Conservation (phyloP, 2,888 invertebrate genomes). For the Acleris literana region DNA sequence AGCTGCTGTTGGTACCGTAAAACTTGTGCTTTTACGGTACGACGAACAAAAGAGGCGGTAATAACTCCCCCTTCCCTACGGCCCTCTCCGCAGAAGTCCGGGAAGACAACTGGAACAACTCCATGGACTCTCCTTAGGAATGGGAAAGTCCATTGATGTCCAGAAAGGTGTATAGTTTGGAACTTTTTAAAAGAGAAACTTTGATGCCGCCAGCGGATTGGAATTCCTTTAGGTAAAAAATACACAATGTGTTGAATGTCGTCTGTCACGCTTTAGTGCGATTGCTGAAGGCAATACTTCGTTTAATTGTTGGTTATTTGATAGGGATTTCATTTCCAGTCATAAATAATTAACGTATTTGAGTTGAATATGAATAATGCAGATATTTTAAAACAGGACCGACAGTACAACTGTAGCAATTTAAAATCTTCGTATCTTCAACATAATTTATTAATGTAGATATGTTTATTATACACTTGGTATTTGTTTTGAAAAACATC, state of each 20-base stretch:
- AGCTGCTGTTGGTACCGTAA: slow-evolving; percentile 51
- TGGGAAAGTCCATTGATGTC: slow-evolving; percentile 67
- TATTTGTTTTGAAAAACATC: too few species aligned
- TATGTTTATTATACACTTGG: too few species aligned
- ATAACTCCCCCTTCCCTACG: slow-evolving; percentile 60
- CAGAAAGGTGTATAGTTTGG: slow-evolving; percentile 65
- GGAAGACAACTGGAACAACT: slow-evolving; percentile 67
- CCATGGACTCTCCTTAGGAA: slow-evolving; percentile 59
- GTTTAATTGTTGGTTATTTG: too few species aligned
- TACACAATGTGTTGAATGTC: slow-evolving; percentile 15
- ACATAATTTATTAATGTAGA: too few species aligned
- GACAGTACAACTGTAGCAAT: too few species aligned
- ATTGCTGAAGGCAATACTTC: slow-evolving; percentile 1
- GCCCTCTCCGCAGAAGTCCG: slow-evolving; percentile 46
- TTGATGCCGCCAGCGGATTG: slow-evolving; percentile 41
- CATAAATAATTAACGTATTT: too few species aligned
- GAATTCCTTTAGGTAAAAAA: slow-evolving; percentile 37
- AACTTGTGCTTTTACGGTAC: slow-evolving; percentile 69
- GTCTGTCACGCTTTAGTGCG: slow-evolving; percentile 7
- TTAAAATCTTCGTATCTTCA: too few species aligned
- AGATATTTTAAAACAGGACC: too few species aligned
- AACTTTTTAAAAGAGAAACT: slow-evolving; percentile 66
- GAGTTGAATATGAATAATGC: too few species aligned
- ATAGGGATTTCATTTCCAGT: too few species aligned
- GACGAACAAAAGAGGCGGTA: slow-evolving; percentile 69